Base-by-base conservation (phyloP, 2,888 invertebrate genomes). In the Cacoxenus indagator region DNA sequence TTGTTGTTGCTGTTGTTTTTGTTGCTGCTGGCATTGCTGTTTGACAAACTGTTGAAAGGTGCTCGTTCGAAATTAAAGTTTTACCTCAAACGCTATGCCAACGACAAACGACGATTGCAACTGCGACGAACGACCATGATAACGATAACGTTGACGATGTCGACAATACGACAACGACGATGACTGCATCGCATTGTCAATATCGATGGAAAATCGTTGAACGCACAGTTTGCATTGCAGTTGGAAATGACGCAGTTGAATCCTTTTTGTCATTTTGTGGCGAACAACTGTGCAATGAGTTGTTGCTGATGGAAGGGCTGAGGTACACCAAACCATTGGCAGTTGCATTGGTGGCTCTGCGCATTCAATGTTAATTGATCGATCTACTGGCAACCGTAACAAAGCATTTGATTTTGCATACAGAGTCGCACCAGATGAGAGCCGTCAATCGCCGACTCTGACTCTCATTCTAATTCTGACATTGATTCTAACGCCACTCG, bases 301-400 rank as follows among this genome's bases (percentile, higher is more conserved):
- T 17, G 22, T n/a, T 19, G 51, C 9, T 51, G 51, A 9, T 51
- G 19, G 11, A 17, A 19, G 51, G 19, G 19, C 22, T 31, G 8
- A 11, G 37, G 37, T 14, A 37, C 37, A 37, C 37, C 37, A 14
- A 37, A 37, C 37, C 37, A 14, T 11, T 37, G 37, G 37, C 26
- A 51, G 19, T 51, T 51, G 51, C 51, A 24, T 59, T 59, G 17
- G 31, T 31, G 59, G 31, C 59, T 31, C 31, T 17, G 22, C 80
- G 79, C 77, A 78, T 82, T 77, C 81, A 82, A 81, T 76, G 82
- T 82, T 80, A 80, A 80, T 80, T 80, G 80, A 80, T 80, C 82
- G 75, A 81, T 79, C 77, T 76, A 77, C 81, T 75, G 82, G 14
- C 81, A 77, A n/a, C 78, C 75, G 81, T 83, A 82, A 80, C 82